Evolutionary conservation across 2,888 invertebrate genomes (phyloP).

Genomic region (Dynastes hyllus): DNA sequence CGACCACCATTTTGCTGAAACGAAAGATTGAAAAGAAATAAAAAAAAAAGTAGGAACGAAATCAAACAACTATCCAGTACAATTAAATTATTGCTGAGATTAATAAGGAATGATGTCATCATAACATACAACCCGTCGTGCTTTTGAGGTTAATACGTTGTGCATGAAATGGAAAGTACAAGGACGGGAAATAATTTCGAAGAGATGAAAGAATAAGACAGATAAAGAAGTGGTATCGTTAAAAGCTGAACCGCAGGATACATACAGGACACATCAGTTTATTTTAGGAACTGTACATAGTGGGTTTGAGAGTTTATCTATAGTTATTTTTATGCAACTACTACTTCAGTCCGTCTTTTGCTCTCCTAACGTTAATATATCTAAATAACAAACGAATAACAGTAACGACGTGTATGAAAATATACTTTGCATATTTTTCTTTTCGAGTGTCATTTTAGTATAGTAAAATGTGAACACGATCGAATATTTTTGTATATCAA

Average conservation of each 20-base stretch:
- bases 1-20: conserved; percentile 85
- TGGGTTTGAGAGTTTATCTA: conserved; percentile 62
- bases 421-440: background rate
- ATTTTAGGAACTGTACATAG: conserved; percentile 61
- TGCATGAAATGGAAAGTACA: conserved; percentile 36
- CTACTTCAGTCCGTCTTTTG: conserved; percentile 55
- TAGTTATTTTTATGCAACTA: conserved; percentile 64
- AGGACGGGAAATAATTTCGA: conserved; percentile 26
- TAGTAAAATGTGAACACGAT: background rate
- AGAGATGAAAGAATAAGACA: conserved; percentile 58
- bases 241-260: conserved; percentile 55
- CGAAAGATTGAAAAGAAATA: conserved; percentile 18
- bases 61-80: background rate
- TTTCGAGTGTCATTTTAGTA: background rate
- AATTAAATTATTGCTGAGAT: too few species aligned
- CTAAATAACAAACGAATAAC: conserved; percentile 17
- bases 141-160: conserved; percentile 16
- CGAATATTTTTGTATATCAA: conserved; percentile 12
- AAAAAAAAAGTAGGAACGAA: background rate
- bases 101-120: background rate
- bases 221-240: conserved; percentile 53
- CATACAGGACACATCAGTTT: conserved; percentile 60
- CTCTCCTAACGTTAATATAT: conserved; percentile 46
- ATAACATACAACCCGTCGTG: background rate
- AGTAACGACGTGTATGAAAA: background rate